Base-by-base conservation (phyloP, 2,113 vertebrate species). In the Brienomyrus brachyistius region DNA sequence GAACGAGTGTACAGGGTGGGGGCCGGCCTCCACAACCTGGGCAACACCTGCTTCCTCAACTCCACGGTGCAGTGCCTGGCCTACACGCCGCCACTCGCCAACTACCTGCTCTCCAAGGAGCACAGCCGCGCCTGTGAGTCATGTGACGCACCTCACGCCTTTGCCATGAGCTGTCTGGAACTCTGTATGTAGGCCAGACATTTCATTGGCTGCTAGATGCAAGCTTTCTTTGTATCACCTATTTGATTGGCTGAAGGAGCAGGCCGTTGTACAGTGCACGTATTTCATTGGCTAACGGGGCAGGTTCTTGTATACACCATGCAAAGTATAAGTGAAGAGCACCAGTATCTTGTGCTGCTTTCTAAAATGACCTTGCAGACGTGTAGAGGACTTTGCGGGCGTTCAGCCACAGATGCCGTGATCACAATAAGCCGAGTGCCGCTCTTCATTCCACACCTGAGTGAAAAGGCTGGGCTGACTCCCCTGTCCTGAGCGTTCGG, bases 31-130 rank as follows among this genome's bases (percentile, higher is more conserved):
- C 97, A 98, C 91, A 99, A 99, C 95, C 96, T 99, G 0, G 98
- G 98, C n/a, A 99, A 99, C 92, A 99, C 98, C 52, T 99, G 98
- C 94, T 99, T 99, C 94, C 96, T 99, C 70, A 99, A 99, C 94
- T 96, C 98, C 62, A 98, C 97, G 0, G 92, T 99, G 84, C 98
- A 99, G 96, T 99, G 98, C 96, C 96, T 99, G 91, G 98, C 97
- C 4, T 98, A 99, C 95, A 99, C 98, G 0, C 97, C 98, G 0
- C 98, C 98, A 0, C 96, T 99, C 3, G 97, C 97, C 92, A 99
- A 97, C 96, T 99, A 99, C 94, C 94, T 99, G 89, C 97, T 99
- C 1, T 98, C 97, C 90, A 96, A 96, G 93, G 98, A 99, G 92
- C 98, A 99, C 90, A 94, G 96, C 0, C 97, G 97, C 10, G 93